Percentiles rank a stretch among this genome's conserved stretches.
These are phyloP conservation scores for Prunella himalayana DNA, from an alignment of 2,113 vertebrate genomes.

Conservation along the genomic window DNA sequence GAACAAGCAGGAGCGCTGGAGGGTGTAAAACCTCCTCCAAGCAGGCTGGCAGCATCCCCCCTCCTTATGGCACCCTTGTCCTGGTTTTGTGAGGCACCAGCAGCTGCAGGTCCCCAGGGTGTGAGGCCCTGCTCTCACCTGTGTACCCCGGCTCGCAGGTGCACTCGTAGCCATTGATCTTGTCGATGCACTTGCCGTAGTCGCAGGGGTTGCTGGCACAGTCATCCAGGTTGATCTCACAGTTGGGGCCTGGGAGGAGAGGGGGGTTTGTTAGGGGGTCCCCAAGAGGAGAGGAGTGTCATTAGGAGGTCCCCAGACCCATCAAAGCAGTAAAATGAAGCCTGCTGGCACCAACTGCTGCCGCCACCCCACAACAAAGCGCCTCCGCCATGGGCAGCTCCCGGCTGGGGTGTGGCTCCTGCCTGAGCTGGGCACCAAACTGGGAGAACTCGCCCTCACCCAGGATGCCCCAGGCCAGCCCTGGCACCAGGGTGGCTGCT, in stretches of 20 bases:
- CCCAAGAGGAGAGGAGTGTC: not conserved
- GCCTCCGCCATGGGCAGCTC: fast-evolving
- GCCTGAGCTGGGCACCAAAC: not conserved
- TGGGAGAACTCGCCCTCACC: not conserved
- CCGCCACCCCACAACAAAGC: not conserved
- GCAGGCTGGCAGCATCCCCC: not conserved
- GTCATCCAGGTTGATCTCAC: conserved; percentile 91
- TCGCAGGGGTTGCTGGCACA: conserved; percentile 90
- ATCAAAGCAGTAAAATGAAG: not conserved
- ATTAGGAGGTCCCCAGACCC: not conserved
- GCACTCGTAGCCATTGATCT: conserved; percentile 91
- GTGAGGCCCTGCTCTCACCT: conserved; percentile 69
- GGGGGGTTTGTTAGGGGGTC: not conserved
- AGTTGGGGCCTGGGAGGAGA: conserved; percentile 78
- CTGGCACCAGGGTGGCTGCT: not conserved
- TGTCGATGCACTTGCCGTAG: conserved; percentile 91
- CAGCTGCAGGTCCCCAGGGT: not conserved
- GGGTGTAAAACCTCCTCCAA: not conserved
- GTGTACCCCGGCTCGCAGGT: conserved; percentile 88
- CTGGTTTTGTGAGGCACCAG: not conserved
- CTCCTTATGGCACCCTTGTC: not conserved
- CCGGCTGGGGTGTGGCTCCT: not conserved
- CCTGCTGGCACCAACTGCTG: fast-evolving
- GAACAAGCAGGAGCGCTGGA: not conserved
- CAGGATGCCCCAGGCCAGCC: not conserved